Conservation (phyloP, 2,888 invertebrate species). For the Mimumesa dahlbomi region DNA sequence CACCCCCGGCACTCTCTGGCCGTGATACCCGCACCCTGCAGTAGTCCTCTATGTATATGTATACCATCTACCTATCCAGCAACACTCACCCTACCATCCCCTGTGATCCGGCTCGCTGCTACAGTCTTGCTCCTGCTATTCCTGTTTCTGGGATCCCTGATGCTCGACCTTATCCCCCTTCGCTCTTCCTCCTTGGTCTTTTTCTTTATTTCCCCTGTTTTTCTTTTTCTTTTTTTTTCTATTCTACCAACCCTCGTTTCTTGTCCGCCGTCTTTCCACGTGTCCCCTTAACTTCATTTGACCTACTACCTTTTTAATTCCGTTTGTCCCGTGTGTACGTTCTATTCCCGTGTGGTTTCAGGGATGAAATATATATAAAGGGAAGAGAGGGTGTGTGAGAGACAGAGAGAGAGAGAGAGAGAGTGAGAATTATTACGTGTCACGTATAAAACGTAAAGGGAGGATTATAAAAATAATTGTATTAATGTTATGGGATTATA, state of each 20-base stretch:
- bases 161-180: slow-evolving; percentile 26
- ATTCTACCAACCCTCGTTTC: slow-evolving; percentile 39
- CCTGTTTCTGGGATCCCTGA: slow-evolving; percentile 26
- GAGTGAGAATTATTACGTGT: too few relatives aligned
- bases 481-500: too few relatives aligned
- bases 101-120: slow-evolving; percentile 44
- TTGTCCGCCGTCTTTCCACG: slow-evolving; percentile 29
- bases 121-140: slow-evolving; percentile 36
- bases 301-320: slow-evolving; percentile 48
- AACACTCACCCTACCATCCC: slow-evolving; percentile 30
- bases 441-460: too few relatives aligned
- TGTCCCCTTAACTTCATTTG: not conserved
- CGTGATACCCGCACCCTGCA: slow-evolving; percentile 59
- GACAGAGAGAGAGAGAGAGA: too few relatives aligned
- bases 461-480: too few relatives aligned
- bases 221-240: not conserved
- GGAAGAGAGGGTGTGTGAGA: too few relatives aligned
- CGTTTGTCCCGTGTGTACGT: too few relatives aligned
- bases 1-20: slow-evolving; percentile 66
- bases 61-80: slow-evolving; percentile 34
- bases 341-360: too few relatives aligned
- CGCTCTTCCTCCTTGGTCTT: not conserved
- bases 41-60: too few relatives aligned
- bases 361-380: too few relatives aligned
- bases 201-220: slow-evolving; percentile 6